Conservation (phyloP, 2,888 invertebrate genomes). For the Ormyrus pomaceus region DNA sequence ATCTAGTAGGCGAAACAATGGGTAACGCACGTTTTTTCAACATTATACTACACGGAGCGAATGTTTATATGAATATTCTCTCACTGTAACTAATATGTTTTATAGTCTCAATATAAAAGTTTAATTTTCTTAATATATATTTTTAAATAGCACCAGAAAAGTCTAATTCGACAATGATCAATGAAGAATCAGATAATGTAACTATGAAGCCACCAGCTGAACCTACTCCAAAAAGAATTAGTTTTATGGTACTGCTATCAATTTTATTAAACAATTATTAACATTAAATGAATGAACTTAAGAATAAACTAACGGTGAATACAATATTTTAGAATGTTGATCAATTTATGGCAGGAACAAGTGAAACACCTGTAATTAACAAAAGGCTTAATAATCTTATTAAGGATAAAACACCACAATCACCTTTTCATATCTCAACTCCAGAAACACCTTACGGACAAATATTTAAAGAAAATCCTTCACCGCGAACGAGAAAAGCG, state of each 20-base stretch:
- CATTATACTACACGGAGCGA: too few species aligned
- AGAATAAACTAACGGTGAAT: neutral
- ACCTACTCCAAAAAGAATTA: conserved; percentile 44
- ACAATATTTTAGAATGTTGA: conserved; percentile 56
- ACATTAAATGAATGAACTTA: neutral
- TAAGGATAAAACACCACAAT: conserved; percentile 69
- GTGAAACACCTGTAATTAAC: conserved; percentile 65
- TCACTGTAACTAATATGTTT: too few species aligned
- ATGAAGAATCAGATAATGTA: conserved; percentile 18
- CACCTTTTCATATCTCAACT: conserved; percentile 76
- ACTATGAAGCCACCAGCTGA: conserved; percentile 57
- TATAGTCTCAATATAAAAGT: neutral
- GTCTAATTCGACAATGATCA: conserved; percentile 10
- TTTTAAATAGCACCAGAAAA: conserved; percentile 59
- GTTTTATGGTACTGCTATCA: too few species aligned
- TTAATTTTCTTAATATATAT: conserved; percentile 10
- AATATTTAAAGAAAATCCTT: conserved; percentile 76
- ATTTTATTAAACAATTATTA: neutral
- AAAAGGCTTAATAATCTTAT: conserved; percentile 67
- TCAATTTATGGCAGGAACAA: neutral
- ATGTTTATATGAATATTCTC: too few species aligned
- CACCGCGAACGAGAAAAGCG: conserved; percentile 76
- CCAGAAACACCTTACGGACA: conserved; percentile 79
- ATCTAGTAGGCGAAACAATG: conserved; percentile 79
- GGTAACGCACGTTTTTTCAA: conserved; percentile 59